A percentile compares a stretch with the other conserved stretches of the same genome.
These are phyloP conservation scores for Alexandromys oeconomus DNA, from an alignment of 2,797 vertebrate species.

Conservation along the genomic window DNA sequence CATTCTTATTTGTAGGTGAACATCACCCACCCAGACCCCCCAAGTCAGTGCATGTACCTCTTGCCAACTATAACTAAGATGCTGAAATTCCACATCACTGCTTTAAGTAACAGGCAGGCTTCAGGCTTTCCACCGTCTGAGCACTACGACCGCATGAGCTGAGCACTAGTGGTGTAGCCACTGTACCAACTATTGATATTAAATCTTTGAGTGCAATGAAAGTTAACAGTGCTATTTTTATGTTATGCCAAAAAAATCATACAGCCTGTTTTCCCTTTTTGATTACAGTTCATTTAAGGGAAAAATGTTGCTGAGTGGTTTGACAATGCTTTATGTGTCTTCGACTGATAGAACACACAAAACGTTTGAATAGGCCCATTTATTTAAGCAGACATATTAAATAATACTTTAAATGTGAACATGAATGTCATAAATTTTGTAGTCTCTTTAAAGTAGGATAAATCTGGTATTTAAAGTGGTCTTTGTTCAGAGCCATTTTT, in stretches of 20 bases:
- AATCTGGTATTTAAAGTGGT: constrained; percentile 88
- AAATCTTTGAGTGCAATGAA: constrained; percentile 85
- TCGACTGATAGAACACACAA: constrained; percentile 87
- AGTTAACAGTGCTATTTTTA: constrained; percentile 85
- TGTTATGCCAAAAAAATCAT: constrained; percentile 79
- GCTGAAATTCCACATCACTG: constrained; percentile 71
- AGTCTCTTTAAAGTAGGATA: constrained; percentile 87
- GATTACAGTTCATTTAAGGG: constrained; percentile 87
- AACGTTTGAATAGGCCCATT: constrained; percentile 88
- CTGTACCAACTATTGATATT: constrained; percentile 78
- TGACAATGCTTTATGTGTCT: constrained; percentile 87
- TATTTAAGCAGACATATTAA: constrained; percentile 88
- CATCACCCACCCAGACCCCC: not conserved
- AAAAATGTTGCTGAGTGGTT: constrained; percentile 84
- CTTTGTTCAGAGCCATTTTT: constrained; percentile 88
- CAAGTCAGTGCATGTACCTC: constrained; percentile 2
- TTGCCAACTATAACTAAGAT: constrained; percentile 22
- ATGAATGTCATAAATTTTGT: constrained; percentile 87
- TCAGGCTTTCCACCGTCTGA: constrained; percentile 64
- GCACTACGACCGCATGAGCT: constrained; percentile 71
- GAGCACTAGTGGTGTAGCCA: constrained; percentile 69
- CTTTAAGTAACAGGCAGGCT: constrained; percentile 70
- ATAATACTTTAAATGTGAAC: constrained; percentile 89
- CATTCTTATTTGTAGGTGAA: constrained; percentile 47
- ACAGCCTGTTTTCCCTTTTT: constrained; percentile 85